Conservation (phyloP, 1,140 invertebrate genomes). For the Drosophila tani region DNA sequence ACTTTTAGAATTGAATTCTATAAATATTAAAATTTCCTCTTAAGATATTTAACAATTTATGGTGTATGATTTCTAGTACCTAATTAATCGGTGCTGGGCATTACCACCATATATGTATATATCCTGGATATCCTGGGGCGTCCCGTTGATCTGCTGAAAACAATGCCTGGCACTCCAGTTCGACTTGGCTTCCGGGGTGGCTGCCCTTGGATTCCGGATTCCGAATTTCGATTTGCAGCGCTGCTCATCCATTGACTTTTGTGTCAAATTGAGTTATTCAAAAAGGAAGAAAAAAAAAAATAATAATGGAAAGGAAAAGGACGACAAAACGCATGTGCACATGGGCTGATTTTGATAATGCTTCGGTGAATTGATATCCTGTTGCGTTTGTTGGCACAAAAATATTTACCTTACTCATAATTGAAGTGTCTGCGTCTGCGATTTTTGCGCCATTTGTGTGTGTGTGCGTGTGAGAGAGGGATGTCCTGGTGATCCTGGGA, state of each 20-base stretch:
- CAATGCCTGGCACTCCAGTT: conserved; percentile 50
- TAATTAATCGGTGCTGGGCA: neutral
- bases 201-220: conserved; percentile 31
- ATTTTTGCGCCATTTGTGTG: conserved; percentile 76
- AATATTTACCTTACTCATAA: conserved; percentile 84
- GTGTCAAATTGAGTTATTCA: conserved; percentile 81
- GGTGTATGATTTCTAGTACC: neutral
- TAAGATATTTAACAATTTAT: no score
- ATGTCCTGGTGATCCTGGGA: conserved; percentile 55
- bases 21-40: no score
- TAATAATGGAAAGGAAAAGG: conserved; percentile 41
- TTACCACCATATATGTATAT: neutral
- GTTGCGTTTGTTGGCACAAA: conserved; percentile 84
- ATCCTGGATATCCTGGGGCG: conserved; percentile 4
- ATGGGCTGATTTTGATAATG: conserved; percentile 75
- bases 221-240: conserved; percentile 15
- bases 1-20: no score
- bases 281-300: conserved; percentile 31
- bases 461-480: conserved; percentile 13
- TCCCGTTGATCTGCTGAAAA: conserved; percentile 32
- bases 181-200: conserved; percentile 71
- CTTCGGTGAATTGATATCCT: conserved; percentile 76
- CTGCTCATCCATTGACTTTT: conserved; percentile 77
- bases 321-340: conserved; percentile 34
- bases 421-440: conserved; percentile 72